phyloP scores from a whole-genome alignment of 2,797 vertebrate genomes.

The Aulostomus chinensis region DNA sequence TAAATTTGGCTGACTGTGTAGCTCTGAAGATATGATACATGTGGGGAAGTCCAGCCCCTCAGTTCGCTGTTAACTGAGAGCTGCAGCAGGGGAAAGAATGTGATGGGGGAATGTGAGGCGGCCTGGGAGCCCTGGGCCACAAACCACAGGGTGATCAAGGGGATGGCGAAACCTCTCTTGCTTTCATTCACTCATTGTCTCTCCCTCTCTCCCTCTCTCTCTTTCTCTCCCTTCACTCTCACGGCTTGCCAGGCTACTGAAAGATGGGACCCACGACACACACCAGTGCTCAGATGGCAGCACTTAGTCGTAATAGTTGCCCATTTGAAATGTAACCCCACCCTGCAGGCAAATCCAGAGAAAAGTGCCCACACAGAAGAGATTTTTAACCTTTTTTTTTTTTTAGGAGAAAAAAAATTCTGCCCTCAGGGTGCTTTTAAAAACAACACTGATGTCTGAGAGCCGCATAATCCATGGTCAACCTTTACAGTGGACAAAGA shows the following conservation, averaged over 20 bases:
- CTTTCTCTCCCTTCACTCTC: conserved; percentile 27
- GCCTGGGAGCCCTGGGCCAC: conserved; percentile 55
- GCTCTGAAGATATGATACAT: conserved; percentile 21
- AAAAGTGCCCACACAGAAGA: conserved; percentile 39
- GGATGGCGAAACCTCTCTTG: conserved; percentile 31
- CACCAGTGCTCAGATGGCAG: conserved; percentile 66
- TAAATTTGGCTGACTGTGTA: conserved; percentile 6
- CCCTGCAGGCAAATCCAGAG: conserved; percentile 61
- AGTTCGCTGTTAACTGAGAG: conserved; percentile 37
- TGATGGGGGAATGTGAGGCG: conserved; percentile 50
- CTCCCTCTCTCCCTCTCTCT: background rate
- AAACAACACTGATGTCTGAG: conserved; percentile 53
- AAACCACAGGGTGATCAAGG: conserved; percentile 65
- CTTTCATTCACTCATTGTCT: background rate
- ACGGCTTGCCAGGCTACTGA: conserved; percentile 50
- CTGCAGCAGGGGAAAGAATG: conserved; percentile 61
- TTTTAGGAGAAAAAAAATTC: conserved; percentile 63
- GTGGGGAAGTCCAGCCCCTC: conserved; percentile 25
- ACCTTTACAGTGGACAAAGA: conserved; percentile 61
- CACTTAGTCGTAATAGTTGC: conserved; percentile 60
- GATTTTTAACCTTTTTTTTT: conserved; percentile 60
- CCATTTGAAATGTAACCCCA: conserved; percentile 69
- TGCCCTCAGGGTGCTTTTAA: conserved; percentile 58
- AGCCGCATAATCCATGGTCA: conserved; percentile 56
- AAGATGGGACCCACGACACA: conserved; percentile 64